Evolutionary conservation across 2,113 vertebrate species (phyloP), one percentile per base, ranked within the genome.

Genomic region (Nothobranchius furzeri): DNA sequence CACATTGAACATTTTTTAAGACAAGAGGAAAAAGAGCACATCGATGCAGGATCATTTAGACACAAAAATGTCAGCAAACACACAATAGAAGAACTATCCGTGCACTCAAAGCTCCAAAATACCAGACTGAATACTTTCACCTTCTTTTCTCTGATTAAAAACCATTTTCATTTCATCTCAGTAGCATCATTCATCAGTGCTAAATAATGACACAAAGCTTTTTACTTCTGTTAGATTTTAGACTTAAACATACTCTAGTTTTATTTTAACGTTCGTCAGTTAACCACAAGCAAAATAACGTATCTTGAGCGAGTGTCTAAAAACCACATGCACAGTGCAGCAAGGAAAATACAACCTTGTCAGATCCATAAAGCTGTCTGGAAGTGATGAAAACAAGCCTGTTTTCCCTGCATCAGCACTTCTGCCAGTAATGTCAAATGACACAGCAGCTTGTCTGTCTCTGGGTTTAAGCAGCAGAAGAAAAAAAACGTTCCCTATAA

Each of bases 371-470:
- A 30, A 65, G 58, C 56, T 14, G 42, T 37, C 57, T 45, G 61
- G n/a, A 42, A 46, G 48, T 65, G 61, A 76, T 30, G 50, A 80
- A 60, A 75, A 62, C 67, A 30, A 64, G 60, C n/a, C 51, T 49
- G 42, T 24, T 64, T 43, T 35, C 53, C 25, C 56, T 68, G 62
- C 43, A 51, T 84, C 78, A 88, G 76, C 72, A 60, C 50, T 73
- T 78, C 57, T 46, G 58, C 42, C 46, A 66, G 49, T 63, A 53
- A 77, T 73, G 71, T 78, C 76, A 74, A 67, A 82, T 68, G 67
- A 78, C 52, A 75, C 3, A 50, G 40, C 61, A 25, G 52, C 25
- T 42, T 36, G 37, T 17, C 69, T 54, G 59, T 65, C 46, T 46
- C 11, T 42, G 58, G 54, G 51, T 68, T 37, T 68, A 40, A 75